Conservation (phyloP, 2,797 vertebrate species). For the Gambusia yucatana region DNA sequence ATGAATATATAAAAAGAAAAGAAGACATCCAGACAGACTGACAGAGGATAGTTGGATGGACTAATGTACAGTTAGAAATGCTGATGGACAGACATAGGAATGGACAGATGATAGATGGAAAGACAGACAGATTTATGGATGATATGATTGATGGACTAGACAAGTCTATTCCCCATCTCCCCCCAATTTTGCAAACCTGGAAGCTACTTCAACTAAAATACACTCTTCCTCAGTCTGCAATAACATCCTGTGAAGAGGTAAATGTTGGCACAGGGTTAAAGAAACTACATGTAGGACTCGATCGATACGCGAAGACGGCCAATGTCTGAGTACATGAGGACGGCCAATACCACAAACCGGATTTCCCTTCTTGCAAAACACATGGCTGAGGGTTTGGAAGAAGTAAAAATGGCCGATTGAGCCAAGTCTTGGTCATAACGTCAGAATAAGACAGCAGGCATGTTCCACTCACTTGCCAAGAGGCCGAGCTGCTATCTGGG, state of each 20-base stretch:
- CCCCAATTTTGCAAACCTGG: background rate
- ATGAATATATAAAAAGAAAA: background rate
- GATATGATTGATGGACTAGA: background rate
- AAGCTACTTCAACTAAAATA: background rate
- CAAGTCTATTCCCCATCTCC: background rate
- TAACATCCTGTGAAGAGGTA: conserved; percentile 46
- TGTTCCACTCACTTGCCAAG: conserved; percentile 36
- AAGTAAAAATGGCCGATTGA: conserved; percentile 20
- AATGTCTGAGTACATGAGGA: conserved; percentile 33
- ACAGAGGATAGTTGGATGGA: background rate
- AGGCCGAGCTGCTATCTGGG: conserved; percentile 31
- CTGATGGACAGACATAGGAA: background rate
- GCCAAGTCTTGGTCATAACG: conserved; percentile 55
- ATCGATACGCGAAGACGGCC: conserved; percentile 50
- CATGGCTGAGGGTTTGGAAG: conserved; percentile 58
- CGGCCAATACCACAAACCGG: conserved; percentile 74
- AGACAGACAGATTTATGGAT: background rate
- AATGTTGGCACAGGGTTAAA: conserved; percentile 44
- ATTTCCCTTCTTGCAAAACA: conserved; percentile 72
- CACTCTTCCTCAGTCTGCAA: background rate
- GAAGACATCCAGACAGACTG: background rate
- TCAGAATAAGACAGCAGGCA: conserved; percentile 36
- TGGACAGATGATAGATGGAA: background rate
- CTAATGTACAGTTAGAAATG: background rate
- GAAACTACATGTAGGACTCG: conserved; percentile 53